Evolutionary conservation across 2,113 vertebrate genomes (phyloP).

Genomic region (Chascanopsetta lugubris): DNA sequence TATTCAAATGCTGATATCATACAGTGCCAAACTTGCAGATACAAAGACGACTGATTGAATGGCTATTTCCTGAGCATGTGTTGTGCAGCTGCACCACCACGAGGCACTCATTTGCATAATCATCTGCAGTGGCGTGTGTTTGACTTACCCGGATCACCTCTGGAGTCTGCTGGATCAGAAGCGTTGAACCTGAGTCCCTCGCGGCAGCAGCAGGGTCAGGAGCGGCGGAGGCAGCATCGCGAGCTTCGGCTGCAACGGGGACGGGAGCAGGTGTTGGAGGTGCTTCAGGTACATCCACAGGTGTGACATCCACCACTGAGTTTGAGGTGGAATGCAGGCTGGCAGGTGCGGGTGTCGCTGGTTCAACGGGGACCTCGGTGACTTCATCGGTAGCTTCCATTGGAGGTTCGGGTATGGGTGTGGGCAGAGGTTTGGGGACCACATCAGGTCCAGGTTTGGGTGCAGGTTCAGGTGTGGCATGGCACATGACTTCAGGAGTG

Average conservation of each 20-base stretch:
- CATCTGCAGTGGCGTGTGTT: background rate
- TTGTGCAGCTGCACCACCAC: background rate
- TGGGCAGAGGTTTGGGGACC: slow-evolving; percentile 8
- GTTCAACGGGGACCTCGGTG: slow-evolving; percentile 16
- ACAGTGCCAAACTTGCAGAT: too few species aligned
- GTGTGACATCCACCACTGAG: slow-evolving; percentile 18
- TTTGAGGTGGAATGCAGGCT: slow-evolving; percentile 24
- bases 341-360: slow-evolving; percentile 10
- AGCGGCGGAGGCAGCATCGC: slow-evolving; percentile 40
- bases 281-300: slow-evolving; percentile 36
- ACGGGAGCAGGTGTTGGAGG: slow-evolving; percentile 11
- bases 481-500: slow-evolving; percentile 18
- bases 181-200: slow-evolving; percentile 82
- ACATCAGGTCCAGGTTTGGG: slow-evolving; percentile 21
- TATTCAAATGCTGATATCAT: too few species aligned
- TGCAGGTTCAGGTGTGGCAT: slow-evolving; percentile 24
- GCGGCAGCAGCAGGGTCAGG: slow-evolving; percentile 48
- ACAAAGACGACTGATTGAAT: too few species aligned
- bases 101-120: too few species aligned
- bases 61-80: background rate
- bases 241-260: background rate
- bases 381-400: slow-evolving; percentile 12
- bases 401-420: slow-evolving; percentile 26
- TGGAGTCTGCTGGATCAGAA: slow-evolving; percentile 93
- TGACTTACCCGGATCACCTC: slow-evolving; percentile 94